phyloP scores from a whole-genome alignment of 2,888 invertebrate species.

The Scaptomyza flava region DNA sequence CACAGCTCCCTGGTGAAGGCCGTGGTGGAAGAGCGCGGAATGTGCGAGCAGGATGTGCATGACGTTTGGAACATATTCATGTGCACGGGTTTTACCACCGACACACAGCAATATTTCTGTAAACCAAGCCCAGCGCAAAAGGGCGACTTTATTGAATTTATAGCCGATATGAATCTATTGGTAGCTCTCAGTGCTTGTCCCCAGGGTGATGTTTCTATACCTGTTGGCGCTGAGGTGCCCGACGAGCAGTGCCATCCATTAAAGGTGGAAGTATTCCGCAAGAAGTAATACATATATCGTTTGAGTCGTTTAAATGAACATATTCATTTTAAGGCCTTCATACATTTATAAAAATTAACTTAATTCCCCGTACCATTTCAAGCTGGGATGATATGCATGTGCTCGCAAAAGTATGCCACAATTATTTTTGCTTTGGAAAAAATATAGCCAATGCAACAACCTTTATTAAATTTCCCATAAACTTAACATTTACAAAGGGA shows the following conservation, averaged over 20 bases:
- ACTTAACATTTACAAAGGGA: no score
- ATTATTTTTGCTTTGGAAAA: neutral
- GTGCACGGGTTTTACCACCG: conserved; percentile 85
- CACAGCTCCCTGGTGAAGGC: conserved; percentile 85
- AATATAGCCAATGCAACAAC: neutral
- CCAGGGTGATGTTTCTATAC: conserved; percentile 85
- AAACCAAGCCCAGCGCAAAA: conserved; percentile 85
- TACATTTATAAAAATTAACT: no score
- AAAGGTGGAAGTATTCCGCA: conserved; percentile 83
- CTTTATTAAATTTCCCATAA: neutral
- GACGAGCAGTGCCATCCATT: conserved; percentile 84
- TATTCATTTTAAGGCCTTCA: neutral
- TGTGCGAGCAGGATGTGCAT: conserved; percentile 85
- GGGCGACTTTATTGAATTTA: conserved; percentile 85
- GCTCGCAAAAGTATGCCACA: neutral
- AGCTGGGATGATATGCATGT: neutral
- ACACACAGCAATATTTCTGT: conserved; percentile 85
- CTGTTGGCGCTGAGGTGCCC: conserved; percentile 83
- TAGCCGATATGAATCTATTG: conserved; percentile 85
- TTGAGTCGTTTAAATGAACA: no score
- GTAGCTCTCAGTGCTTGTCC: conserved; percentile 85
- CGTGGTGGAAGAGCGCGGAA: conserved; percentile 80
- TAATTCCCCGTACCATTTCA: no score
- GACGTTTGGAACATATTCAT: conserved; percentile 86
- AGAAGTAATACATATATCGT: conserved; percentile 43